Percentiles rank a stretch among this genome's conserved stretches.
phyloP scores from a whole-genome alignment of 1,140 invertebrate genomes.

The Drosophila pseudoobscura region DNA sequence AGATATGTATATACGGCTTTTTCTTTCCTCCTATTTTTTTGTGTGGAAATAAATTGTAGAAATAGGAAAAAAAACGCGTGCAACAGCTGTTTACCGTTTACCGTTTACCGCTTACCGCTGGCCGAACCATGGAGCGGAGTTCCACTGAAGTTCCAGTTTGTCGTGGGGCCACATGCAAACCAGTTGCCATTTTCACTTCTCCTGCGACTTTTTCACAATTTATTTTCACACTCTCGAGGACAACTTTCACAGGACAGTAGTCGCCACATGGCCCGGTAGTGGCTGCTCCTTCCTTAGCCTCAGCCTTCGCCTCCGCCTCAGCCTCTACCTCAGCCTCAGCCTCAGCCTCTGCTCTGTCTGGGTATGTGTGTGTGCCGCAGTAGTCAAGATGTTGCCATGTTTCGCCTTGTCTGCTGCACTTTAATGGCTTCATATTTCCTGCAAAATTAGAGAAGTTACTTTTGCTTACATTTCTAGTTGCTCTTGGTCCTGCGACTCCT shows the following conservation, averaged over 20 bases:
- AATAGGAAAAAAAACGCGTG: constrained; percentile 62
- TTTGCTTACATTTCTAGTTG: constrained; percentile 58
- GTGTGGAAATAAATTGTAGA: constrained; percentile 67
- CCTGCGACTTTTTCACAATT: constrained; percentile 66
- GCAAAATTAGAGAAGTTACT: constrained; percentile 81
- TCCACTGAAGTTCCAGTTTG: neutral
- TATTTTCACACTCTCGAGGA: constrained; percentile 81
- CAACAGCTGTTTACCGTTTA: constrained; percentile 69
- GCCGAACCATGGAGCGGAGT: neutral
- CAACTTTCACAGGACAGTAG: constrained; percentile 53
- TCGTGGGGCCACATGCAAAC: constrained; percentile 60
- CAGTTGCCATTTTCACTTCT: constrained; percentile 54
- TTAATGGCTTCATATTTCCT: constrained; percentile 83
- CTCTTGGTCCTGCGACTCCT: constrained; percentile 17
- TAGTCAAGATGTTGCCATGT: constrained; percentile 72
- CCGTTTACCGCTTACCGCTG: constrained; percentile 15
- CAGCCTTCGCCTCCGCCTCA: neutral
- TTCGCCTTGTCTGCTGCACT: constrained; percentile 71
- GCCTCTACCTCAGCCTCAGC: neutral
- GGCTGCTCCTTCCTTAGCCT: constrained; percentile 9
- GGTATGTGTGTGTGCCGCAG: constrained; percentile 61
- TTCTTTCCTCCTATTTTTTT: constrained; percentile 30
- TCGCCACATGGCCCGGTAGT: constrained; percentile 51
- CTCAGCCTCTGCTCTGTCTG: constrained; percentile 14
- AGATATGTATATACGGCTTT: constrained; percentile 53